These are phyloP conservation scores for Ciconia nigra DNA, from an alignment of 2,797 vertebrate species.

Conservation along the genomic window DNA sequence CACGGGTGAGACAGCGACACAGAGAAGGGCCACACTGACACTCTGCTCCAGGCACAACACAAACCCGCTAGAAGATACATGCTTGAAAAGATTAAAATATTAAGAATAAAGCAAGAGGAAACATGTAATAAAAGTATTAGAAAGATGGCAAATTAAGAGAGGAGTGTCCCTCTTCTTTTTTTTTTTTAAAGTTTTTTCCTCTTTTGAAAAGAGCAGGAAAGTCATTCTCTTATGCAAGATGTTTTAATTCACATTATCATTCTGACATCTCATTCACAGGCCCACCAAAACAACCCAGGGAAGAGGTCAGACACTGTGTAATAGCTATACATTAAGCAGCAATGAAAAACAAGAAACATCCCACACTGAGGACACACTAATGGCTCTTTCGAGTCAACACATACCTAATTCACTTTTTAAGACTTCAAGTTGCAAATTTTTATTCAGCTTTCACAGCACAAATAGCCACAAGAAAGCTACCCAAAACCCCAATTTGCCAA, in stretches of 20 bases:
- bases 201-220: not conserved
- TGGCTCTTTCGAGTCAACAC: not conserved
- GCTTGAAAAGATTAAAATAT: accelerated
- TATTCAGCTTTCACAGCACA: conserved; percentile 58
- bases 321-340: not conserved
- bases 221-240: not conserved
- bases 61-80: not conserved
- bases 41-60: not conserved
- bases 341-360: conserved; percentile 7
- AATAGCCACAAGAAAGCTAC: conserved; percentile 63
- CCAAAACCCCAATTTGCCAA: not conserved
- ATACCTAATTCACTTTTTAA: conserved; percentile 3
- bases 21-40: not conserved
- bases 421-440: conserved; percentile 21
- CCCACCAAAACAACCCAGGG: not conserved
- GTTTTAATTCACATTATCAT: conserved; percentile 14
- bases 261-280: not conserved
- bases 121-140: not conserved
- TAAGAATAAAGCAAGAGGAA: not conserved
- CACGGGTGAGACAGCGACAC: accelerated
- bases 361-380: not conserved
- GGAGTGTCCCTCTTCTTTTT: not conserved
- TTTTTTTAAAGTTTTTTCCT: not conserved
- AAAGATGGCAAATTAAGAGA: not conserved
- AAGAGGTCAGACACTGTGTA: not conserved